Base-by-base conservation (phyloP, 1,140 invertebrate species). In the Zaprionus davidi region DNA sequence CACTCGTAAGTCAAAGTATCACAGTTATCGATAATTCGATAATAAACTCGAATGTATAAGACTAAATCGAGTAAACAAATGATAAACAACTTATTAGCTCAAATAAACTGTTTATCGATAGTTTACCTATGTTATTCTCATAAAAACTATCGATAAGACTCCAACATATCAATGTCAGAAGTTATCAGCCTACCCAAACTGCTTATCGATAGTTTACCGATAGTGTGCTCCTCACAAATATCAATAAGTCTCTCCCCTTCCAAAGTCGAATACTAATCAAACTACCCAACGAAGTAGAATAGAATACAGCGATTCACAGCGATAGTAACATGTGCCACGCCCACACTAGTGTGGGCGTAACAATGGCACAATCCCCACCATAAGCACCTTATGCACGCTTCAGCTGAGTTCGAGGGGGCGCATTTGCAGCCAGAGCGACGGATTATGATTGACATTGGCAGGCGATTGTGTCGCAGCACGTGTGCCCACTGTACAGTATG, bases 391-490 rank as follows among this genome's bases (percentile, higher is more conserved):
- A 46, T 17, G 20, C 15, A 66, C 22, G 31, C 20, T 15, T 9
- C 44, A 53, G n/a, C 49, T 26, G n/a, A 22, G 1, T n/a, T 53
- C 17, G 13, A 53, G 46, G 6, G 38, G 15, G 44, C 60, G 60
- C 12, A 64, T 64, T 51, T 51, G 11, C 20, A 51, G 46, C 6
- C 41, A 17, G 7, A 17, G 41, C 26, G 44, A 22, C 24, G 70
- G 63, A 72, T 72, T 67, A 72, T 67, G 63, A 72, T 72, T 72
- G 70, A 57, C 70, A 72, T 72, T 72, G 70, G 34, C 55, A 67
- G 20, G 20, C 55, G 53, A 26, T 56, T 46, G 53, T 26, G 24
- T 26, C 15, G n/a, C 26, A 28, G 15, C 24, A 24, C 56, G n/a
- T 58, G 11, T 58, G 17, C 31, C 20, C 56, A 22, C 56, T 44